Evolutionary conservation across 2,888 invertebrate genomes (phyloP).

Genomic region (Cephonodes hylas): DNA sequence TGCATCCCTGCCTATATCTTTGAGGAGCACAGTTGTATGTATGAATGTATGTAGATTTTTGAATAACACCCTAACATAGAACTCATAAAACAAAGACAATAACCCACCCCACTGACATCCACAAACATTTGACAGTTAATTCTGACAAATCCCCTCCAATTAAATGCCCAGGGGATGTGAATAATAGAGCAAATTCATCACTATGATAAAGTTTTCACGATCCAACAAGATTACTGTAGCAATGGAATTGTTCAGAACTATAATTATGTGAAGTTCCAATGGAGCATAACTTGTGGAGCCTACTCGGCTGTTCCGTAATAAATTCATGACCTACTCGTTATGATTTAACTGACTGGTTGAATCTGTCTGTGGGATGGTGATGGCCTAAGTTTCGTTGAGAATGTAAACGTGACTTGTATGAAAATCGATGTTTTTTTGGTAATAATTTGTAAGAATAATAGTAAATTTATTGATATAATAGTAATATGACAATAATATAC

Average conservation of each 20-base stretch:
- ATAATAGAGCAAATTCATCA: constrained; percentile 12
- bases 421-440: too few species aligned
- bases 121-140: not conserved
- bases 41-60: too few species aligned
- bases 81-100: too few species aligned
- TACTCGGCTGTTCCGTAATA: not conserved
- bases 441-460: too few species aligned
- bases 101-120: not conserved
- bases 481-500: too few species aligned
- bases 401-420: not conserved
- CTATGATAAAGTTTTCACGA: constrained; percentile 16
- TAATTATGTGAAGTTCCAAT: constrained; percentile 10
- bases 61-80: too few species aligned
- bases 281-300: constrained; percentile 6
- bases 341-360: not conserved
- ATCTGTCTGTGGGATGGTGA: not conserved
- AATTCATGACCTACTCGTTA: not conserved
- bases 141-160: not conserved
- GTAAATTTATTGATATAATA: too few species aligned
- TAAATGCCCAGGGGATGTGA: not conserved
- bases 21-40: too few species aligned
- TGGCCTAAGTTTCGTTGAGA: not conserved
- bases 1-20: too few species aligned
- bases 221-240: constrained; percentile 18
- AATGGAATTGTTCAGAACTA: not conserved